Percentiles rank a stretch among this genome's conserved stretches.
Conservation (phyloP, 2,113 vertebrate species). For the Clarias batrachus region DNA sequence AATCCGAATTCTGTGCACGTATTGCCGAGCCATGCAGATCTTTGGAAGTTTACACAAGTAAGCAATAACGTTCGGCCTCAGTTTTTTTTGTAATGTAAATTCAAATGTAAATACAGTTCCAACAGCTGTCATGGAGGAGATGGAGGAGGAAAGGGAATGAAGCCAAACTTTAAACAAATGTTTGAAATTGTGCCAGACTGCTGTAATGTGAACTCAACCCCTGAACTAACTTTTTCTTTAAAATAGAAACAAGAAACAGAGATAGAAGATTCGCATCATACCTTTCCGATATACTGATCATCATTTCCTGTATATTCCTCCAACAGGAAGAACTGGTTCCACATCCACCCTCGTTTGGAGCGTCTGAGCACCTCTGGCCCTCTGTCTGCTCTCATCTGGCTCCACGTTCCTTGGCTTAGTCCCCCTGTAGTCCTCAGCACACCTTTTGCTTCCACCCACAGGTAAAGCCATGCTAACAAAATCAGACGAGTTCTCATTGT, state of each 20-base stretch:
- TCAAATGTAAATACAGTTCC: background rate
- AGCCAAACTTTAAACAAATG: background rate
- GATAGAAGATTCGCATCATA: constrained; percentile 61
- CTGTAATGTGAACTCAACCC: background rate
- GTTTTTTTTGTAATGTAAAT: constrained; percentile 13
- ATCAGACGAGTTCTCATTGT: constrained; percentile 79
- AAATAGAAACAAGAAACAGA: background rate
- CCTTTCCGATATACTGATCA: constrained; percentile 95
- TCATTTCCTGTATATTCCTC: constrained; percentile 92
- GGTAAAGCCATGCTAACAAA: constrained; percentile 76
- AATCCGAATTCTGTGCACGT: too few species aligned
- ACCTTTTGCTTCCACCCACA: constrained; percentile 69
- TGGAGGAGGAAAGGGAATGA: background rate
- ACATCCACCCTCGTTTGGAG: constrained; percentile 97
- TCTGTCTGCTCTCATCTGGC: constrained; percentile 58
- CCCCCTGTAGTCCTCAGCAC: constrained; percentile 76
- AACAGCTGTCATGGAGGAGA: background rate
- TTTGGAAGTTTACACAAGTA: background rate
- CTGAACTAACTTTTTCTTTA: background rate
- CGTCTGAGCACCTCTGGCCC: constrained; percentile 76
- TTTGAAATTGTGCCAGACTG: background rate
- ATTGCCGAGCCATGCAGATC: background rate
- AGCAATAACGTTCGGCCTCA: background rate
- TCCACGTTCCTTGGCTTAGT: constrained; percentile 59
- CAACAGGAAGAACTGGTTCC: constrained; percentile 98